These are phyloP conservation scores for Anoplopoma fimbria DNA, from an alignment of 2,113 vertebrate species.

Conservation along the genomic window DNA sequence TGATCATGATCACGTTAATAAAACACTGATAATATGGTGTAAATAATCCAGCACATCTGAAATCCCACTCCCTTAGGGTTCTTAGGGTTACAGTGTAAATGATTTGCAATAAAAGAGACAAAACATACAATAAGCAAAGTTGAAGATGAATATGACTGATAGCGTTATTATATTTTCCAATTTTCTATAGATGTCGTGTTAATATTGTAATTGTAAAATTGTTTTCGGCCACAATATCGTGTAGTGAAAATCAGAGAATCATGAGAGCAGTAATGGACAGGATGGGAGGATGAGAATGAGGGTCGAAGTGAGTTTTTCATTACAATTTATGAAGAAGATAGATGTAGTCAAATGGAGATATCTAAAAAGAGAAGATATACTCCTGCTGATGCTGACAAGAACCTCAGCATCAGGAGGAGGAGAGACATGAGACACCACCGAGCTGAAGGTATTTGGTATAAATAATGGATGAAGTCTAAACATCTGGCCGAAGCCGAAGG, in stretches of 20 bases:
- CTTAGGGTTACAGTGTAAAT: too few species aligned
- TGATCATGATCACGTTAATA: too few species aligned
- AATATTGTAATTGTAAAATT: not conserved
- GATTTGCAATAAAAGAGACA: not conserved
- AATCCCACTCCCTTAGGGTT: too few species aligned
- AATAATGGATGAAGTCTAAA: not conserved
- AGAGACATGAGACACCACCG: not conserved
- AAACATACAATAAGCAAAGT: not conserved
- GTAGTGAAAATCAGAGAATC: not conserved
- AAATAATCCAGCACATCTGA: not conserved
- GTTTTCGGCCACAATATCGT: too few species aligned
- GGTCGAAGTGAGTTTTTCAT: not conserved
- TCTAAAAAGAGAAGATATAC: not conserved
- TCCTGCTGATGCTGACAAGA: too few species aligned
- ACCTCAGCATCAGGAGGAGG: not conserved
- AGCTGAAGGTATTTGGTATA: not conserved
- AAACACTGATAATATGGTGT: too few species aligned
- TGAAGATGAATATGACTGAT: not conserved
- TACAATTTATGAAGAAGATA: not conserved
- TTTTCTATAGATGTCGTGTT: not conserved
- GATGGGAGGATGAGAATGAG: not conserved
- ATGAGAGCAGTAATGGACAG: not conserved
- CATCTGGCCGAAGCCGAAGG: constrained; percentile 15
- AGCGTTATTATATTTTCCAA: not conserved
- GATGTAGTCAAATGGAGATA: not conserved